These are phyloP conservation scores for Colinus virginianus DNA, from an alignment of 2,113 vertebrate genomes.

Conservation along the genomic window DNA sequence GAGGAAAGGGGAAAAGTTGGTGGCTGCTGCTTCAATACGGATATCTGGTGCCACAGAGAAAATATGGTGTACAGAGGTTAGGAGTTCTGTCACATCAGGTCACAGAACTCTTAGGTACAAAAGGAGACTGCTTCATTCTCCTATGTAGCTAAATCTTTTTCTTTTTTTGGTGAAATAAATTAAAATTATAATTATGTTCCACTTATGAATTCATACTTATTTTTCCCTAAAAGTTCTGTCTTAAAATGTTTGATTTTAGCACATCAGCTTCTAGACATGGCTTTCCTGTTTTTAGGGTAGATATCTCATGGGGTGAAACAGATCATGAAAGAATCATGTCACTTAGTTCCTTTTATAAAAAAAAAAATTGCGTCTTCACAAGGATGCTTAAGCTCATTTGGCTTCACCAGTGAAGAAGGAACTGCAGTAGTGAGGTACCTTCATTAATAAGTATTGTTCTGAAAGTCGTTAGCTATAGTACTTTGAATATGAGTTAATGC, in stretches of 20 bases:
- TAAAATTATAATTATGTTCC: background rate
- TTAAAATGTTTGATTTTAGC: background rate
- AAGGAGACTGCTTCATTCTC: background rate
- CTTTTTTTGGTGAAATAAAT: background rate
- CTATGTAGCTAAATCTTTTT: background rate
- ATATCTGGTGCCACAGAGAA: background rate
- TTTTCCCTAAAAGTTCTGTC: background rate
- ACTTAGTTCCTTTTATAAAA: slow-evolving; percentile 42
- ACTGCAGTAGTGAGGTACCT: slow-evolving; percentile 71
- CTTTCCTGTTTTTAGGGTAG: slow-evolving; percentile 81
- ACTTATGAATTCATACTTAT: no score
- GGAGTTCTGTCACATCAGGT: background rate
- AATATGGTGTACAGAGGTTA: background rate
- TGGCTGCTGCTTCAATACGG: background rate
- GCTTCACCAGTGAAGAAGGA: slow-evolving; percentile 94
- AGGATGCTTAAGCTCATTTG: slow-evolving; percentile 97
- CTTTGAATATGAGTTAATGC: background rate
- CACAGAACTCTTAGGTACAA: background rate
- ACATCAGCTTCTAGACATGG: background rate
- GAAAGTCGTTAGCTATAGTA: background rate
- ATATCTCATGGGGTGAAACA: slow-evolving; percentile 96
- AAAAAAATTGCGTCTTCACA: slow-evolving; percentile 75
- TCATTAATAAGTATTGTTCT: background rate
- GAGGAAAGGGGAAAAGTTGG: background rate
- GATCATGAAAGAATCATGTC: slow-evolving; percentile 90